Base-by-base conservation (phyloP, 2,797 vertebrate genomes). In the Tamandua tetradactyla region DNA sequence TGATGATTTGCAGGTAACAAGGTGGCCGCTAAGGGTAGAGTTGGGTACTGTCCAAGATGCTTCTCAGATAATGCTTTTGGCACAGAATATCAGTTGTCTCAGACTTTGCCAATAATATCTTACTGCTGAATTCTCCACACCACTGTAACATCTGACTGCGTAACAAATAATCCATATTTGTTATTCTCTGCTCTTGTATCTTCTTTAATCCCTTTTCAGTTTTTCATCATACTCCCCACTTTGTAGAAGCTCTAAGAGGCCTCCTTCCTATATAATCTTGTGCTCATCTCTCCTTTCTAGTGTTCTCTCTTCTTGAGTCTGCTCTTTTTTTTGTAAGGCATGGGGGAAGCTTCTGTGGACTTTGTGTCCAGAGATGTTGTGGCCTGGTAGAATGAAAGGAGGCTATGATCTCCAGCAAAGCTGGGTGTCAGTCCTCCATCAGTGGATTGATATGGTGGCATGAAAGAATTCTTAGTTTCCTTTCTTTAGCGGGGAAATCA, bases 1-100 rank as follows among this genome's bases (percentile, higher is more conserved):
- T 3, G 99, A 99, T 1, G 99, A 99, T 94, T 98, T 99, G 80
- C 99, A 99, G 99, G 99, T 99, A 97, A 98, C 61, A 0, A 62
- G 93, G 69, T 1, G 2, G 55, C 42, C 37, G 35, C 0, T 0
- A 17, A 35, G 83, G 66, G 59, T 2, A 14, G 23, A 64, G 22
- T 30, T 47, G 81, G 37, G 66, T 47, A 10, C 52, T 40, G 32
- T 68, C 74, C 14, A 27, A 0, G 15, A 6, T 35, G 18, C 44
- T 92, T 42, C 74, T 75, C 64, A 2, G 0, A 66, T 32, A 10
- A n/a, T 17, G 37, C 64, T 5, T 0, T 2, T 42, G 30, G 25
- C 22, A 15, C 13, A 17, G 47, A 75, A 57, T 47, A 42, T 23
- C 18, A 12, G 32, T 11, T n/a, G 32, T 66, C 44, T 2, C 17